A percentile compares a stretch with the other conserved stretches of the same genome.
These are phyloP conservation scores for Danio choprae DNA, from an alignment of 2,797 vertebrate species.

Conservation along the genomic window DNA sequence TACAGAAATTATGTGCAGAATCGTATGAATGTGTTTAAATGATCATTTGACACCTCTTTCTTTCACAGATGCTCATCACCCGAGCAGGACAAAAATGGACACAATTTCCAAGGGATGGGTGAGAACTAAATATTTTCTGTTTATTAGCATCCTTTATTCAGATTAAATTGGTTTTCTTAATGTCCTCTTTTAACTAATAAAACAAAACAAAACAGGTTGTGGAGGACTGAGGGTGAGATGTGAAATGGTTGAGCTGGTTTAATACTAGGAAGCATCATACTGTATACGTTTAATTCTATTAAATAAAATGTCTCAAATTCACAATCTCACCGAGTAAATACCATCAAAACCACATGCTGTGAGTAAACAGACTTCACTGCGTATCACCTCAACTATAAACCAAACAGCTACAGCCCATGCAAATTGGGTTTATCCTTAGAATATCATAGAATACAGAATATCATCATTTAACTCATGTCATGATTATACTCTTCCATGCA, in stretches of 20 bases:
- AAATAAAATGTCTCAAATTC: not conserved
- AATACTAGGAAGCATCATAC: not conserved
- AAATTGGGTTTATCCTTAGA: not conserved
- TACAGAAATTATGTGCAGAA: not conserved
- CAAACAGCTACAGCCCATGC: slow-evolving; percentile 11
- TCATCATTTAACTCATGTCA: slow-evolving; percentile 41
- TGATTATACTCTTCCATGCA: slow-evolving; percentile 65
- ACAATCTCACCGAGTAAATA: not conserved
- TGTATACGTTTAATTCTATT: not conserved
- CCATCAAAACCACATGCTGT: not conserved
- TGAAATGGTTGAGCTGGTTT: too few relatives aligned
- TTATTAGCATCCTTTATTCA: not conserved
- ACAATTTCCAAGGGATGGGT: slow-evolving; percentile 87
- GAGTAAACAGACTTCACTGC: slow-evolving; percentile 14
- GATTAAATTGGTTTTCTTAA: not conserved
- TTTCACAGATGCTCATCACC: slow-evolving; percentile 78
- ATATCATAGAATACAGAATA: slow-evolving; percentile 21
- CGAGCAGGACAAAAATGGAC: slow-evolving; percentile 86
- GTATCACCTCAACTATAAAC: slow-evolving; percentile 3
- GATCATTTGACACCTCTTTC: slow-evolving; percentile 13
- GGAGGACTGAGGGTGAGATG: not conserved
- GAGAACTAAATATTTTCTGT: slow-evolving; percentile 60
- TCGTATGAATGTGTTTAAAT: not conserved
- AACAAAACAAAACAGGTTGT: not conserved
- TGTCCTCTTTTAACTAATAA: not conserved